Evolutionary conservation across 2,888 invertebrate species (phyloP).

Genomic region (Autographa gamma): DNA sequence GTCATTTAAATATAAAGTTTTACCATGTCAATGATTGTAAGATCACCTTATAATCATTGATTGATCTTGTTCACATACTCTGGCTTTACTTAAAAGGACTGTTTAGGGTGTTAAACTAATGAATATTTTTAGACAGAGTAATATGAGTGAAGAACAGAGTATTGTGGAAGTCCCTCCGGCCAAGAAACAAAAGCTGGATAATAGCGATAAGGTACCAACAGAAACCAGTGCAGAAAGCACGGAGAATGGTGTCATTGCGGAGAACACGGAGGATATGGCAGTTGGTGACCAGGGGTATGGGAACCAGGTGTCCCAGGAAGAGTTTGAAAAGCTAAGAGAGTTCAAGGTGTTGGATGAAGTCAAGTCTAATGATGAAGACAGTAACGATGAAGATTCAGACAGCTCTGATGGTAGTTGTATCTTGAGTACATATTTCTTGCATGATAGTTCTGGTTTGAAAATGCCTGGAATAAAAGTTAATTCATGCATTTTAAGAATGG

Average conservation of each 20-base stretch:
- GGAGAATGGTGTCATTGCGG: slow-evolving; percentile 53
- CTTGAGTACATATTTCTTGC: slow-evolving; percentile 37
- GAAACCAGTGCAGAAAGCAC: neutral
- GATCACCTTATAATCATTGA: too few species aligned
- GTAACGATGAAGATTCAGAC: slow-evolving; percentile 77
- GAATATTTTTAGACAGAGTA: slow-evolving; percentile 63
- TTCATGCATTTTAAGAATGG: neutral
- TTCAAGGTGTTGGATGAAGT: slow-evolving; percentile 85
- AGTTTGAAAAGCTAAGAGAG: slow-evolving; percentile 77
- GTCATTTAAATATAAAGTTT: too few species aligned
- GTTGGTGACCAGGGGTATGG: slow-evolving; percentile 62
- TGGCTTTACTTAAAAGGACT: slow-evolving; percentile 37
- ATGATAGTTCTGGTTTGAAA: slow-evolving; percentile 26
- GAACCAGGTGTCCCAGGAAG: slow-evolving; percentile 72
- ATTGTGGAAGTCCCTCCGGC: slow-evolving; percentile 60
- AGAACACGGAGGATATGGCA: slow-evolving; percentile 42
- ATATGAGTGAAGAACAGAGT: slow-evolving; percentile 61
- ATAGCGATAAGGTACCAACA: slow-evolving; percentile 12
- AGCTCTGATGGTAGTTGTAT: slow-evolving; percentile 76
- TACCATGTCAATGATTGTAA: too few species aligned
- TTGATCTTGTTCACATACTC: neutral
- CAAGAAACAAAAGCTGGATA: slow-evolving; percentile 68
- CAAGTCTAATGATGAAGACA: slow-evolving; percentile 81
- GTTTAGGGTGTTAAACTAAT: slow-evolving; percentile 46
- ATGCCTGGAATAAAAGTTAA: neutral